phyloP scores from a whole-genome alignment of 1,140 invertebrate species.

The Atta cephalotes region DNA sequence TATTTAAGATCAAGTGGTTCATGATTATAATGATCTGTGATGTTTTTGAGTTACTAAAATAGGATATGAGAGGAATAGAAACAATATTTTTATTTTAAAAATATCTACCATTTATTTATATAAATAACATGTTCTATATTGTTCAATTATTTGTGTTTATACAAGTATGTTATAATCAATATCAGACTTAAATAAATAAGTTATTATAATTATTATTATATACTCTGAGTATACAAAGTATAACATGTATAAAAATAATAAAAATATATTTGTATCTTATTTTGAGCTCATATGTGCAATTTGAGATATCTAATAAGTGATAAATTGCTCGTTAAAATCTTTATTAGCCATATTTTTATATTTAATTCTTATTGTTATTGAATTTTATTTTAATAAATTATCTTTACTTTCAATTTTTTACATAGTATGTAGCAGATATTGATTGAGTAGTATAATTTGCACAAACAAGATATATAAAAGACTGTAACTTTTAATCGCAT shows the following conservation, averaged over 20 bases:
- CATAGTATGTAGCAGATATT: slow-evolving; percentile 5
- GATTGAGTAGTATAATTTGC: slow-evolving; percentile 1
- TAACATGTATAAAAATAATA: slow-evolving; percentile 34
- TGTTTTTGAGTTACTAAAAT: slow-evolving; percentile 27
- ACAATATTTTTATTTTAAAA: slow-evolving; percentile 10
- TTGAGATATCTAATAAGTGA: slow-evolving; percentile 18
- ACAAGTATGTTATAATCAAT: slow-evolving; percentile 30
- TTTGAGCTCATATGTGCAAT: slow-evolving; percentile 50
- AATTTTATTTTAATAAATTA: slow-evolving; percentile 13
- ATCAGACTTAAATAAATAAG: slow-evolving; percentile 29
- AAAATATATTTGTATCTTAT: slow-evolving; percentile 36
- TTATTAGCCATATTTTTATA: slow-evolving; percentile 39
- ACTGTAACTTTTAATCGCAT: slow-evolving; percentile 14
- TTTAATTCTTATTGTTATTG: slow-evolving; percentile 25
- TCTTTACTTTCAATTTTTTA: slow-evolving; percentile 29
- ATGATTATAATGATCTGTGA: slow-evolving; percentile 47
- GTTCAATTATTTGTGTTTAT: slow-evolving; percentile 23
- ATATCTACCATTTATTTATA: slow-evolving; percentile 32
- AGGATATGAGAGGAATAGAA: slow-evolving; percentile 7
- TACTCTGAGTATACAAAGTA: background rate
- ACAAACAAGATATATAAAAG: slow-evolving; percentile 15
- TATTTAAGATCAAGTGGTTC: slow-evolving; percentile 13
- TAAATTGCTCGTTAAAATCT: slow-evolving; percentile 31
- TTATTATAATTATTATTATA: slow-evolving; percentile 25
- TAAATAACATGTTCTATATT: slow-evolving; percentile 44